Conservation (phyloP, 64 coral and sea anemone species). For the Porites lutea region DNA sequence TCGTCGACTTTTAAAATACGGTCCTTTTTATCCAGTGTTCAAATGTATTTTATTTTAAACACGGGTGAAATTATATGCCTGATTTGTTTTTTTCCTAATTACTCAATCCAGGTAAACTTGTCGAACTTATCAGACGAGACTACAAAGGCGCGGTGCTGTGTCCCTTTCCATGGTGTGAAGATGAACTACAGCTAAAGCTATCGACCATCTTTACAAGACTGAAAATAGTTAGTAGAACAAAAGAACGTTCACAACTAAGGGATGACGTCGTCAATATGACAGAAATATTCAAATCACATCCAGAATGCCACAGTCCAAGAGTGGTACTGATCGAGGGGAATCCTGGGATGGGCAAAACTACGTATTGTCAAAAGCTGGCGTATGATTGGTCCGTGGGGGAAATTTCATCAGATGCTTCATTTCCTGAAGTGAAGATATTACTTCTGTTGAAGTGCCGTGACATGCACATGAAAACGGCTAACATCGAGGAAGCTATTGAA, state of each 20-base stretch:
- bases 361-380: constrained; percentile 45
- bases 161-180: background rate
- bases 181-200: too few relatives aligned
- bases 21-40: too few relatives aligned
- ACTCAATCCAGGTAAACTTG: background rate
- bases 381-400: constrained; percentile 54
- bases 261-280: constrained; percentile 1
- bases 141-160: background rate
- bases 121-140: background rate
- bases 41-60: too few relatives aligned
- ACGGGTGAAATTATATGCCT: background rate
- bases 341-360: constrained; percentile 33
- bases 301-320: background rate
- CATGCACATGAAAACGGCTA: constrained; percentile 15
- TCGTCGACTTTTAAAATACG: too few relatives aligned
- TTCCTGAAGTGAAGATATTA: constrained; percentile 37
- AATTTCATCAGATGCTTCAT: background rate
- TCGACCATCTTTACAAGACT: constrained; percentile 9
- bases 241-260: background rate
- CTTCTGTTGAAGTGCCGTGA: constrained; percentile 53
- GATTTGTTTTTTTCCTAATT: background rate
- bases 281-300: constrained; percentile 25
- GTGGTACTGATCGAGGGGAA: constrained; percentile 46
- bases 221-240: constrained; percentile 5
- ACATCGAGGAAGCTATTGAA: background rate